phyloP scores from a whole-genome alignment of 2,797 vertebrate species.

The Falco berigora region DNA sequence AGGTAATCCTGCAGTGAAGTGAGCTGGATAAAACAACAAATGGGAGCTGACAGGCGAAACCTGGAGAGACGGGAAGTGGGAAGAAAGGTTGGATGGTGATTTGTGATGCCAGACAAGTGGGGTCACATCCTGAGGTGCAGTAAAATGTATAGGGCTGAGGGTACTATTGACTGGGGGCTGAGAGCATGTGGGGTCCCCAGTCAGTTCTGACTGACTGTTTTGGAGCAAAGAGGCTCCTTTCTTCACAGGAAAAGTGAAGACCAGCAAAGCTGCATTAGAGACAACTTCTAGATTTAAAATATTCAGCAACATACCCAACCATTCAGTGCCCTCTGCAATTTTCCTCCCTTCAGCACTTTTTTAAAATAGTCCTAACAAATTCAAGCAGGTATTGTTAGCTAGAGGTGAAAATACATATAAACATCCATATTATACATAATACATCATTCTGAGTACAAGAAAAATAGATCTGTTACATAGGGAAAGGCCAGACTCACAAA shows the following conservation, averaged over 20 bases:
- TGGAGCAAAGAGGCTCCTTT: neutral
- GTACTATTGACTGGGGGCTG: neutral
- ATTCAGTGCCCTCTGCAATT: neutral
- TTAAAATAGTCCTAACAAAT: slow-evolving; percentile 18
- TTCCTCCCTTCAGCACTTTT: slow-evolving; percentile 31
- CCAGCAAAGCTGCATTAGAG: neutral
- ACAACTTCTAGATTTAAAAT: slow-evolving; percentile 1
- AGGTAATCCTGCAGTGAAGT: neutral
- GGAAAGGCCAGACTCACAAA: neutral
- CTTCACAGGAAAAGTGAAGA: neutral
- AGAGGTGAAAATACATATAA: slow-evolving; percentile 49
- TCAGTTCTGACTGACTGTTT: neutral
- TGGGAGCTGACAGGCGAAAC: neutral
- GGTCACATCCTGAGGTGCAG: neutral
- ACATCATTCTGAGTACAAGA: slow-evolving; percentile 12
- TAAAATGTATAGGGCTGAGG: neutral
- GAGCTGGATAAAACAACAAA: neutral
- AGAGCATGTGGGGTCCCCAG: neutral
- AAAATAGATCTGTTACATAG: neutral
- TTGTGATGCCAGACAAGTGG: neutral
- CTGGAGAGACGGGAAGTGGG: neutral
- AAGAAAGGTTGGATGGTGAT: neutral
- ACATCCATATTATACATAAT: slow-evolving; percentile 1
- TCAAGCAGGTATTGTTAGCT: slow-evolving; percentile 42
- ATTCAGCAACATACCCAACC: neutral